Evolutionary conservation across 2,888 invertebrate species (phyloP), one percentile per base, ranked within the genome.

Genomic region (Ichneumon xanthorius): DNA sequence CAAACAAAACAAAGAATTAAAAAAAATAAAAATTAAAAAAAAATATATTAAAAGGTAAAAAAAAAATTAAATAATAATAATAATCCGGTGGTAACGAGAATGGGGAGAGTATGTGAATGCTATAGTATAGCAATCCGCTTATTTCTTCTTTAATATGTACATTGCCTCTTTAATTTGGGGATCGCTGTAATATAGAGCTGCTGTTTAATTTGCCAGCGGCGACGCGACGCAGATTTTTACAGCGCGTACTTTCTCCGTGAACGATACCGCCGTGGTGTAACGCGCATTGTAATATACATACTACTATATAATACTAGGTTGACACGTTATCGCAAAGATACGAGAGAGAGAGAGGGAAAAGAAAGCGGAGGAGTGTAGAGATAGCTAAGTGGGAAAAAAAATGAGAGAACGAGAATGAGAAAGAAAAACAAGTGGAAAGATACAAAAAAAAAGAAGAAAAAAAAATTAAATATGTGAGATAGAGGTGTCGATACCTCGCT

Each of bases 231-330:
- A 87, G 71, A 73, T 73, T 72, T 67, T 65, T 48, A 76, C 75
- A 82, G 67, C 80, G 88, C 90, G 90, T 91, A 90, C 89, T 91
- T 89, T 88, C 89, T 91, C 90, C 89, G 87, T 89, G 89, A 90
- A 91, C 89, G 91, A 90, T 90, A 91, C 91, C 90, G 91, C 91
- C 91, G 90, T 91, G 89, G 90, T 87, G 26, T 72, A 72, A 73
- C 86, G 85, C 85, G 80, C 83, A 86, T 86, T 86, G 80, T 83
- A 80, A 86, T 80, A 82, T 80, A 80, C 76, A 85, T 79, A 85
- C 70, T 70, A 82, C 37, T 63, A 81, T 53, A 68, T 61, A 72
- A 63, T 58, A 65, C 53, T 80, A 80, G 86, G 80, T 86, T 86
- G 83, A 73, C 81, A 84, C 75, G 75, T 87, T 76, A 82, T 84